A percentile compares a stretch with the other conserved stretches of the same genome.
phyloP scores from a whole-genome alignment of 2,113 vertebrate genomes.

The Limanda limanda region DNA sequence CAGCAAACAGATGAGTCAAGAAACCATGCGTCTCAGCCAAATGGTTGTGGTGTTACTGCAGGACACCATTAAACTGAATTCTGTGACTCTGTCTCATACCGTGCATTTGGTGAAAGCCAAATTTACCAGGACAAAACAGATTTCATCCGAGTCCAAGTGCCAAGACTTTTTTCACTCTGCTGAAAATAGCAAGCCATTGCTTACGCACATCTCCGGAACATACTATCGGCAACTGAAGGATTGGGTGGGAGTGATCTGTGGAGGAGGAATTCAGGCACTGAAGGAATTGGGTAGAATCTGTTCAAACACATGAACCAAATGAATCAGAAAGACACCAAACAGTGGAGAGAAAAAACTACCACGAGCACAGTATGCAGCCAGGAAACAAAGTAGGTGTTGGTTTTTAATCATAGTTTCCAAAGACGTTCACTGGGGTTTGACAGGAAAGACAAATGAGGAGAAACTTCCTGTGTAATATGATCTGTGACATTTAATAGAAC shows the following conservation, averaged over 20 bases:
- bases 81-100: conserved; percentile 44
- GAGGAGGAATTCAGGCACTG: conserved; percentile 67
- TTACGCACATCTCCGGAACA: conserved; percentile 80
- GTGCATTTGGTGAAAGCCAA: conserved; percentile 47
- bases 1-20: not conserved
- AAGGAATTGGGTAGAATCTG: conserved; percentile 43
- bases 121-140: conserved; percentile 72
- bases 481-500: conserved; percentile 5
- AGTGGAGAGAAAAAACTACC: not conserved
- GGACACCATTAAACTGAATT: conserved; percentile 21
- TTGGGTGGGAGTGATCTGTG: conserved; percentile 73
- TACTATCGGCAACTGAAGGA: conserved; percentile 72
- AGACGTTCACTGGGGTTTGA: conserved; percentile 11
- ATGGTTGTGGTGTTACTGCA: conserved; percentile 44
- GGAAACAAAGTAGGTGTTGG: conserved; percentile 16
- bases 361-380: conserved; percentile 22
- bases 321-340: conserved; percentile 53
- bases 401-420: conserved; percentile 25
- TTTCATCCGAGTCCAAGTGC: conserved; percentile 76
- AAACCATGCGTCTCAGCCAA: conserved; percentile 1
- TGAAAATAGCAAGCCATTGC: conserved; percentile 81
- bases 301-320: conserved; percentile 55
- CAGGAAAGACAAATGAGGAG: conserved; percentile 23
- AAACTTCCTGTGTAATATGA: not conserved
- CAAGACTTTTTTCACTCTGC: conserved; percentile 79